phyloP scores from a whole-genome alignment of 2,113 vertebrate species.

The Laticauda colubrina region DNA sequence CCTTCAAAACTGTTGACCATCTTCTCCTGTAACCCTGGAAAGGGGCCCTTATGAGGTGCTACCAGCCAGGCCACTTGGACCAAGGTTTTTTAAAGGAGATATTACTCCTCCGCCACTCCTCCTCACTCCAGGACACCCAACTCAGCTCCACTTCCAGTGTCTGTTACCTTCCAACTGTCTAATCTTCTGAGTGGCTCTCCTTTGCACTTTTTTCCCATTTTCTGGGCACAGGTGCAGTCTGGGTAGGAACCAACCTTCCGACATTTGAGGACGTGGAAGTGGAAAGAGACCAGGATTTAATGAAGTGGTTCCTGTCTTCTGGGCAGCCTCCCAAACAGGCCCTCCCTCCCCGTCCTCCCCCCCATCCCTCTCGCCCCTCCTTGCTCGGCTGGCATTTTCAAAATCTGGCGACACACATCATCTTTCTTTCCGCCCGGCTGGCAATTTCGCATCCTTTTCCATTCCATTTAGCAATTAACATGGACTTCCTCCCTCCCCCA shows the following conservation, averaged over 20 bases:
- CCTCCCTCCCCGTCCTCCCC: too few relatives aligned
- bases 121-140: too few relatives aligned
- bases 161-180: too few relatives aligned
- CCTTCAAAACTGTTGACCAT: too few relatives aligned
- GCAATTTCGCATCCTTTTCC: background rate
- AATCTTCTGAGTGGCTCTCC: background rate
- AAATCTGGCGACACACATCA: background rate
- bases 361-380: background rate
- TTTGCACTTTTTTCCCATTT: background rate
- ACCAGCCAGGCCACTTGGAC: too few relatives aligned
- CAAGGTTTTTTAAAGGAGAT: too few relatives aligned
- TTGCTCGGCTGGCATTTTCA: background rate
- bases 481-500: conserved; percentile 12
- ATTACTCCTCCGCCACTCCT: too few relatives aligned
- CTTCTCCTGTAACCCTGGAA: too few relatives aligned
- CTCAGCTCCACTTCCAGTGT: too few relatives aligned
- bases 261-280: background rate
- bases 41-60: too few relatives aligned
- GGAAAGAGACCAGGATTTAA: background rate
- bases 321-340: background rate
- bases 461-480: conserved; percentile 28
- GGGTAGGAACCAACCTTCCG: too few relatives aligned
- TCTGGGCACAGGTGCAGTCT: background rate
- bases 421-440: background rate
- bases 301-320: background rate